Percentiles rank a stretch among this genome's conserved stretches.
Conservation (phyloP, 2,113 vertebrate genomes). For the Seriola aureovittata region DNA sequence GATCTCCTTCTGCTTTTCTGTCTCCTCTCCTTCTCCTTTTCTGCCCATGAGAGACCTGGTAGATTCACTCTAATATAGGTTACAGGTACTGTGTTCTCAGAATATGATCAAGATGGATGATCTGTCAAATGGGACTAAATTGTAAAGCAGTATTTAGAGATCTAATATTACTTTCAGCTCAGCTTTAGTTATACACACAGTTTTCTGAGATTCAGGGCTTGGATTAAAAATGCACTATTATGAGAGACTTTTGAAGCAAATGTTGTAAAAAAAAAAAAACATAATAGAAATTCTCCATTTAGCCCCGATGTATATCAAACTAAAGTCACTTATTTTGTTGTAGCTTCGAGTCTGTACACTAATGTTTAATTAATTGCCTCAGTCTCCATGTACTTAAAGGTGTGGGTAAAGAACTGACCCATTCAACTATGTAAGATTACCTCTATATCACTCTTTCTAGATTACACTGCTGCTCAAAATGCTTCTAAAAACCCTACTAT, state of each 20-base stretch:
- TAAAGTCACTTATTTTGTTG: slow-evolving; percentile 16
- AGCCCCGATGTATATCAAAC: background rate
- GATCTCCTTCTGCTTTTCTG: slow-evolving; percentile 73
- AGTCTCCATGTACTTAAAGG: background rate
- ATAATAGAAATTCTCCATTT: background rate
- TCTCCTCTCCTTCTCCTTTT: slow-evolving; percentile 66
- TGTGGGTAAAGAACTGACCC: background rate
- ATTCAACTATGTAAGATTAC: background rate
- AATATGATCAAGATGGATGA: slow-evolving; percentile 74
- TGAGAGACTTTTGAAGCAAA: background rate
- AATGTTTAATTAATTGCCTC: background rate
- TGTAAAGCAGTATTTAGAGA: slow-evolving; percentile 44
- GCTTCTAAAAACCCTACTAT: background rate
- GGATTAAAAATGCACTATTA: background rate
- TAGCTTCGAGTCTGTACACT: slow-evolving; percentile 8
- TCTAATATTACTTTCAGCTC: slow-evolving; percentile 26
- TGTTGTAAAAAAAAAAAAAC: background rate
- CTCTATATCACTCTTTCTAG: background rate
- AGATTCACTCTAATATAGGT: slow-evolving; percentile 62
- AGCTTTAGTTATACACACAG: slow-evolving; percentile 1
- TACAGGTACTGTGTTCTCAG: slow-evolving; percentile 63
- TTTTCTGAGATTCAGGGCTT: background rate
- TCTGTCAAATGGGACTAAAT: slow-evolving; percentile 48
- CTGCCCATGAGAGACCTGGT: slow-evolving; percentile 59
- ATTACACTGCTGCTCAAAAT: background rate